These are phyloP conservation scores for Pseudomyrmex pallidus DNA, from an alignment of 1,140 invertebrate species.

Conservation along the genomic window DNA sequence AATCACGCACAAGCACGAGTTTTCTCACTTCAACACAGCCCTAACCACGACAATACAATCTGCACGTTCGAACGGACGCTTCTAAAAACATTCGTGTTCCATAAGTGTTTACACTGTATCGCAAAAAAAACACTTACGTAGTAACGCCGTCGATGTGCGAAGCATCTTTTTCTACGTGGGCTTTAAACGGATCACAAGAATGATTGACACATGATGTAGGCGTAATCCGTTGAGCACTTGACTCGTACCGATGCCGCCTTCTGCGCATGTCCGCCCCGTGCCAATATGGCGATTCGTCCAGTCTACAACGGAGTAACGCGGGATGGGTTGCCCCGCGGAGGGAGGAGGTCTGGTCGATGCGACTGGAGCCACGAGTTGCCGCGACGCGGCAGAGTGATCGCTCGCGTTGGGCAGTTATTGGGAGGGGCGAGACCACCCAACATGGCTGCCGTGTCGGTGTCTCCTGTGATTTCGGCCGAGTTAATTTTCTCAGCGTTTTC, in stretches of 20 bases:
- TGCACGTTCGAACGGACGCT: background rate
- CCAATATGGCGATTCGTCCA: conserved; percentile 68
- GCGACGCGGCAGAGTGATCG: conserved; percentile 68
- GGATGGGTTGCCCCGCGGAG: conserved; percentile 46
- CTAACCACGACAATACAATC: background rate
- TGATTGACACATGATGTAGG: conserved; percentile 62
- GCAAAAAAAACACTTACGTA: background rate
- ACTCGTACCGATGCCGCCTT: conserved; percentile 37
- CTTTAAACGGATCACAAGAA: background rate
- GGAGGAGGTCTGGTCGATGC: conserved; percentile 69
- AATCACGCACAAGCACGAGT: conserved; percentile 5
- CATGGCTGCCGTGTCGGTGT: conserved; percentile 76
- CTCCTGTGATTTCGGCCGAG: conserved; percentile 36
- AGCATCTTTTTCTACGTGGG: background rate
- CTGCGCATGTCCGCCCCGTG: conserved; percentile 60
- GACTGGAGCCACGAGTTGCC: conserved; percentile 59
- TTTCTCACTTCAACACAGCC: background rate
- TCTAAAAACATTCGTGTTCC: background rate
- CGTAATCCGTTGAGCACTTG: conserved; percentile 45
- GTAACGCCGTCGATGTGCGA: background rate
- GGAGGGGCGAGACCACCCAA: conserved; percentile 73
- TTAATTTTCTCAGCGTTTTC: conserved; percentile 50
- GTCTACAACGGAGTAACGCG: conserved; percentile 38
- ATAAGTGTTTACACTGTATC: conserved; percentile 2
- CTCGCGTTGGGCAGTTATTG: conserved; percentile 52